Conservation (phyloP, 1,140 invertebrate species). For the Sitophilus oryzae region DNA sequence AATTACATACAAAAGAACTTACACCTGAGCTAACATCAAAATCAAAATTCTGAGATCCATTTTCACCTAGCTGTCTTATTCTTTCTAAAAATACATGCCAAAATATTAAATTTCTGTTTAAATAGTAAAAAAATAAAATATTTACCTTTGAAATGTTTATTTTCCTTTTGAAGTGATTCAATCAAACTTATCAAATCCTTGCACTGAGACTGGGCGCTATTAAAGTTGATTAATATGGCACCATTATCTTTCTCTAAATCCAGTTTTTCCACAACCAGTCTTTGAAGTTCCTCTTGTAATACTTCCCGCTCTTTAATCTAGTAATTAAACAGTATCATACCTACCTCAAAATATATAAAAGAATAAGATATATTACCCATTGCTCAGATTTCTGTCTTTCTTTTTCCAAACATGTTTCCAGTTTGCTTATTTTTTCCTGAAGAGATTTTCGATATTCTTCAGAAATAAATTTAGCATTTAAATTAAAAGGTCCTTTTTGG, state of each 20-base stretch:
- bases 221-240: conserved; percentile 23
- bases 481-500: conserved; percentile 30
- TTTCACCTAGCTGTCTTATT: too few species aligned
- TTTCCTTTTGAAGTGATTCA: conserved; percentile 33
- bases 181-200: conserved; percentile 32
- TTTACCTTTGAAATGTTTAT: conserved; percentile 31
- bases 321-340: conserved; percentile 5
- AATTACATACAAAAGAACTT: too few species aligned
- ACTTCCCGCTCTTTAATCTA: conserved; percentile 33
- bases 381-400: conserved; percentile 26
- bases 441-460: conserved; percentile 32
- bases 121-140: conserved; percentile 6
- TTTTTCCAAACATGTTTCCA: conserved; percentile 30
- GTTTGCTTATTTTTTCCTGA: conserved; percentile 28
- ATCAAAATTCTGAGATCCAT: too few species aligned
- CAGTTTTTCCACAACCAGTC: conserved; percentile 21
- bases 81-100: not conserved
- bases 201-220: conserved; percentile 34
- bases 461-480: conserved; percentile 26
- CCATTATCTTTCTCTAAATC: conserved; percentile 21
- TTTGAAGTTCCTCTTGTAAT: conserved; percentile 29
- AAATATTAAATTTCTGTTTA: not conserved
- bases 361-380: conserved; percentile 17
- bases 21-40: too few species aligned
- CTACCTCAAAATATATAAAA: not conserved